A percentile compares a stretch with the other conserved stretches of the same genome.
These are phyloP conservation scores for Campoplex capitator DNA, from an alignment of 2,888 invertebrate species.

Conservation along the genomic window DNA sequence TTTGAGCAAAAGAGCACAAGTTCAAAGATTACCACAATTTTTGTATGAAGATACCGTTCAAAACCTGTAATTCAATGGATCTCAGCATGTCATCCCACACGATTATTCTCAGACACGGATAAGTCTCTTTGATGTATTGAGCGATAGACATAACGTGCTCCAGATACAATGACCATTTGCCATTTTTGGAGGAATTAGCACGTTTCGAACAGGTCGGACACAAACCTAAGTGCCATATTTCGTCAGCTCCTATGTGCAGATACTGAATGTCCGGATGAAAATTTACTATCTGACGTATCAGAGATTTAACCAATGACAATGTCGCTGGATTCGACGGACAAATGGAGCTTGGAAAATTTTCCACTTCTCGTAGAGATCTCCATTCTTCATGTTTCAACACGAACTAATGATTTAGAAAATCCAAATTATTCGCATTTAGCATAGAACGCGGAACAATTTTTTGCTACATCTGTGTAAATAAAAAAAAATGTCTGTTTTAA, in stretches of 20 bases:
- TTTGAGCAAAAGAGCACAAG: constrained; percentile 36
- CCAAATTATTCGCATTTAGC: not conserved
- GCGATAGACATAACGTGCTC: constrained; percentile 89
- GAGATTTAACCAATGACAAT: constrained; percentile 87
- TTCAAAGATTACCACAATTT: constrained; percentile 32
- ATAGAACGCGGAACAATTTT: not conserved
- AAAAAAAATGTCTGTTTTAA: not conserved
- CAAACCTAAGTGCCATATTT: constrained; percentile 90
- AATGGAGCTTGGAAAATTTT: constrained; percentile 89
- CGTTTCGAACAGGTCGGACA: constrained; percentile 87
- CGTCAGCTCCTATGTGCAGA: constrained; percentile 94
- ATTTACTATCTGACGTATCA: constrained; percentile 90
- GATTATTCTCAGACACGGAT: constrained; percentile 88
- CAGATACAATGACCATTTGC: constrained; percentile 87
- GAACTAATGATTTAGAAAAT: constrained; percentile 85
- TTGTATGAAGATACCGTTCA: constrained; percentile 85
- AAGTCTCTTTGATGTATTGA: constrained; percentile 87
- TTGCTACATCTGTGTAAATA: not conserved
- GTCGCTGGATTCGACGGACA: constrained; percentile 90
- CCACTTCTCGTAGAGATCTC: constrained; percentile 88
- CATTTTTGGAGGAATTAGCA: constrained; percentile 85
- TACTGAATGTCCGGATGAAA: constrained; percentile 89
- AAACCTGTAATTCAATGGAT: constrained; percentile 85
- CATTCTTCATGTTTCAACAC: constrained; percentile 91
- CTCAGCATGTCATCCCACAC: constrained; percentile 97